A percentile compares a stretch with the other conserved stretches of the same genome.
phyloP scores from a whole-genome alignment of 2,797 vertebrate species.

The Macropus fuliginosus region DNA sequence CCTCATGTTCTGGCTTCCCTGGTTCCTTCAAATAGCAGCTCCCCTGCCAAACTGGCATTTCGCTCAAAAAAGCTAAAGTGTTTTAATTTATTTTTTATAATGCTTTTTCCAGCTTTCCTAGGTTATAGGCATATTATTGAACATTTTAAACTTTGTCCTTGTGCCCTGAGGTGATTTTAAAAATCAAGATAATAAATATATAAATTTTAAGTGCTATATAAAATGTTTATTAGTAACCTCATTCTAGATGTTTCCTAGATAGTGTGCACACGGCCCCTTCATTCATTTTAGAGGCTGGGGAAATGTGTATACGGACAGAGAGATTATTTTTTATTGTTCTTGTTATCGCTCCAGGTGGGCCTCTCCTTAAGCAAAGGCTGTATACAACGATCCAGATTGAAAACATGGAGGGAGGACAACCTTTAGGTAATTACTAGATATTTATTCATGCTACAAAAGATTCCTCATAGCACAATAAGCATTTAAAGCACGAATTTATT shows the following conservation, averaged over 20 bases:
- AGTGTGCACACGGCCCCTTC: not conserved
- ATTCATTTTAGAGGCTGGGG: not conserved
- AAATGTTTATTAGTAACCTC: not conserved
- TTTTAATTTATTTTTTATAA: not conserved
- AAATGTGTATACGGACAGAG: not conserved
- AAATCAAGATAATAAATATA: constrained; percentile 11
- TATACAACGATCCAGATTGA: not conserved
- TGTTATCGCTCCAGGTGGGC: not conserved
- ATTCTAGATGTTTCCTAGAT: not conserved
- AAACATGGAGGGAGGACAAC: not conserved
- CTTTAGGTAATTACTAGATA: not conserved
- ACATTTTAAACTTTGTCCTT: not conserved
- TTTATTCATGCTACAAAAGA: not conserved
- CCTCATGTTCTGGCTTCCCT: not conserved
- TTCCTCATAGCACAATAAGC: no score
- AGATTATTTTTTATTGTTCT: not conserved
- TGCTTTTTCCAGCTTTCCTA: not conserved
- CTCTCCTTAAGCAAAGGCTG: not conserved
- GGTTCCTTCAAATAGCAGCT: not conserved
- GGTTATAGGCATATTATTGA: not conserved
- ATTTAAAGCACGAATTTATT: not conserved
- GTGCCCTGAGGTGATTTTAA: not conserved
- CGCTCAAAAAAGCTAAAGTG: not conserved
- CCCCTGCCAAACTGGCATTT: not conserved
- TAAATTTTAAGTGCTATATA: not conserved